Evolutionary conservation across 2,113 vertebrate species (phyloP), one percentile per base, ranked within the genome.

Genomic region (Sylvia atricapilla): DNA sequence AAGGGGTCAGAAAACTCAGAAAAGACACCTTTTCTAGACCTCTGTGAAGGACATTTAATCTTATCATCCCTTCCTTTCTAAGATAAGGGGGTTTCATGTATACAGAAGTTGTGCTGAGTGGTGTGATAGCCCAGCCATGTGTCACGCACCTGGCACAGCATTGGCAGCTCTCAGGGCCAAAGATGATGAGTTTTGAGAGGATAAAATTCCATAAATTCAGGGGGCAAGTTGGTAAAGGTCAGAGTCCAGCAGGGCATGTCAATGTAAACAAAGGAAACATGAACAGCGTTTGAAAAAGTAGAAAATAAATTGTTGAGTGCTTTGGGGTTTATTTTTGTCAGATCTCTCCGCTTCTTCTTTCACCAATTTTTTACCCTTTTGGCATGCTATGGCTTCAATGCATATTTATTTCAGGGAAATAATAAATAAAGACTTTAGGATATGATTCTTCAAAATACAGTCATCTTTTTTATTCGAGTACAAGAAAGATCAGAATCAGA

Each of bases 41-140:
- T 79, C 53, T 84, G 49, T 4, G 6, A 93, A 93, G 77, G 93
- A 33, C 88, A 70, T 74, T 67, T 78, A 91, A 94, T 89, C 91
- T 96, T 92, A 95, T 69, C 84, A 83, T 10, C 11, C 46, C 50
- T 78, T 93, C 46, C 35, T 89, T 91, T 41, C 47, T 9, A 21
- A 91, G 94, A 94, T 87, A 94, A 93, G 46, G 30, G 4, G 4
- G 41, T 92, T 91, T 89, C 53, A 60, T 55, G 82, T 60, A 78
- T 8, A 76, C 87, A 87, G 13, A 62, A 21, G 30, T 22, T 52
- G 53, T 28, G 33, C 31, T 64, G 66, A n/a, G 63, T 21, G 27
- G 4, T 25, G 19, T 72, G 69, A 49, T 70, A 85, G 6, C 37
- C 80, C 62, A 78, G 46, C 56, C 35, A 2, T 25, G 49, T 75